Evolutionary conservation across 2,113 vertebrate genomes (phyloP).

Genomic region (Pycnonotus jocosus): DNA sequence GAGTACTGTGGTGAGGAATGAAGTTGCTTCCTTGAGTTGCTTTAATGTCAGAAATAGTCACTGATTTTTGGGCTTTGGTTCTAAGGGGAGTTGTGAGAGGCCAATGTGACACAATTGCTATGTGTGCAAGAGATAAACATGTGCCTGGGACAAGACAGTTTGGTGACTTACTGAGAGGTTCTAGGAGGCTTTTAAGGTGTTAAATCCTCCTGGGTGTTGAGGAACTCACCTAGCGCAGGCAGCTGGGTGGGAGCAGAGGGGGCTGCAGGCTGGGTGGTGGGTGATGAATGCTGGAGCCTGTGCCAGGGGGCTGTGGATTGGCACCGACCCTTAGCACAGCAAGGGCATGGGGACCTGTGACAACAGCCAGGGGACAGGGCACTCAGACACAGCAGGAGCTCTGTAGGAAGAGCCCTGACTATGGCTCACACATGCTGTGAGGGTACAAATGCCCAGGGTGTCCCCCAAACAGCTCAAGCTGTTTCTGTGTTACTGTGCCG

Average conservation of each 20-base stretch:
- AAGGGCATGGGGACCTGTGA: background rate
- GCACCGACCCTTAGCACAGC: background rate
- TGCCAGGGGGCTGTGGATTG: background rate
- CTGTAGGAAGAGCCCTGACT: background rate
- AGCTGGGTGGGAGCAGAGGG: background rate
- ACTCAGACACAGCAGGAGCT: background rate
- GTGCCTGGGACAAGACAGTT: background rate
- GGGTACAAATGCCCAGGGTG: background rate
- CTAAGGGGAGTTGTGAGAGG: background rate
- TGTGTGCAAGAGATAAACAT: background rate
- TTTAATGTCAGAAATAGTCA: background rate
- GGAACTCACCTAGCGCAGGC: background rate
- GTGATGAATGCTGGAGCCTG: background rate
- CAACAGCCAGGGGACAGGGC: background rate
- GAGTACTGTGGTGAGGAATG: background rate
- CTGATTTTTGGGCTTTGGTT: background rate
- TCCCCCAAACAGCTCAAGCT: background rate
- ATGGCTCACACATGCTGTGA: rapidly evolving
- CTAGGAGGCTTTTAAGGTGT: background rate
- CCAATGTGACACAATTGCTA: rapidly evolving
- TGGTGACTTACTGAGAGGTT: background rate
- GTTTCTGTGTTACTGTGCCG: background rate
- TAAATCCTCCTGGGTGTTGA: background rate
- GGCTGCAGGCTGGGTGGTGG: background rate
- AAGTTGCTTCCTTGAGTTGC: background rate